phyloP scores from a whole-genome alignment of 2,113 vertebrate species.

The Sciurus niger region DNA sequence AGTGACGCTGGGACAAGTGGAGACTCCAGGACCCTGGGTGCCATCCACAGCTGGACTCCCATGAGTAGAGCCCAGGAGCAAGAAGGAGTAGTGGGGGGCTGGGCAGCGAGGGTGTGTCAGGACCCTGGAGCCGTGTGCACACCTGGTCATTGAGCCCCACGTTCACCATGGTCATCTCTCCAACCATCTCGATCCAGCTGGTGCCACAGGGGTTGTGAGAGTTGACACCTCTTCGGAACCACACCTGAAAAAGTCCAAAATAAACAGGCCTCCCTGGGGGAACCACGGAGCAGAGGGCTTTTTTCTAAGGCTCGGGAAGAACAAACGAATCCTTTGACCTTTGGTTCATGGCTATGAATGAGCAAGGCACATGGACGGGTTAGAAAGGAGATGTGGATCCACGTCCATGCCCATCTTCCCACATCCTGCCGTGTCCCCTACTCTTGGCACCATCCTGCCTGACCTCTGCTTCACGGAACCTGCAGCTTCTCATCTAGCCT shows the following conservation, averaged over 20 bases:
- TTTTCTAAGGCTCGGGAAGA: background rate
- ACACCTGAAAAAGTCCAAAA: conserved; percentile 90
- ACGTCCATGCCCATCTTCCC: accelerated
- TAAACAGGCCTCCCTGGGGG: background rate
- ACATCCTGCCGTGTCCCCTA: background rate
- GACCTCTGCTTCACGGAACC: background rate
- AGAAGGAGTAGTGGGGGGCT: accelerated
- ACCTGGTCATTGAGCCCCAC: conserved; percentile 98
- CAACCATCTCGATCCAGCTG: conserved; percentile 98
- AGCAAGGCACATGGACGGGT: background rate
- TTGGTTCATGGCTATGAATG: background rate
- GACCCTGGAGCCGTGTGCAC: background rate
- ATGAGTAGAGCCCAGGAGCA: background rate
- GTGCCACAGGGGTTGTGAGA: conserved; percentile 97
- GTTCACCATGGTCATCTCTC: conserved; percentile 96
- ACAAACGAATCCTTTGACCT: background rate
- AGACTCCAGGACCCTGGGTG: background rate
- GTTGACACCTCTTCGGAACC: conserved; percentile 97
- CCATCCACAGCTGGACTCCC: background rate
- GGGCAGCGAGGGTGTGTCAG: accelerated
- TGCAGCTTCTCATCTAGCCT: background rate
- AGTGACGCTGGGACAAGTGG: background rate
- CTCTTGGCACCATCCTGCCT: background rate
- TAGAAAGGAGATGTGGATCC: accelerated
- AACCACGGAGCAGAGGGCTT: background rate